Conservation (phyloP, 1,140 invertebrate species). For the Mamestra configurata region DNA sequence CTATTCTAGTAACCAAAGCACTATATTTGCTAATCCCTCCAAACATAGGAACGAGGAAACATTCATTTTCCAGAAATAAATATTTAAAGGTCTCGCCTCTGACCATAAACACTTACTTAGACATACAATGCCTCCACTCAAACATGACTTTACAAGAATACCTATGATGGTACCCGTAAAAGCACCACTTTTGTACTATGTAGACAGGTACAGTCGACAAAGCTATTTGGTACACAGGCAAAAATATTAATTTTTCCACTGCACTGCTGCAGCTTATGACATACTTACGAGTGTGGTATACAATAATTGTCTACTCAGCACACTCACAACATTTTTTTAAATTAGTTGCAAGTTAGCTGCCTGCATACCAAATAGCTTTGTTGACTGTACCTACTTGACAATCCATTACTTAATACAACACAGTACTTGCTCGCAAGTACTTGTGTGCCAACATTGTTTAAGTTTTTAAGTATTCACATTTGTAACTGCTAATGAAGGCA, state of each 20-base stretch:
- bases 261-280: no score
- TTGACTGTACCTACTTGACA: no score
- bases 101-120: background rate
- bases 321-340: no score
- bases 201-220: no score
- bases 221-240: no score
- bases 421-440: background rate
- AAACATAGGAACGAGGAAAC: background rate
- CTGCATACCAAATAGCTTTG: no score
- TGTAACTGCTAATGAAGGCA: background rate
- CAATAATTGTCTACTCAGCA: no score
- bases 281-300: no score
- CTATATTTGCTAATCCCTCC: background rate
- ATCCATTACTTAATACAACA: constrained; percentile 13
- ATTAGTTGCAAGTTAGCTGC: no score
- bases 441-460: background rate
- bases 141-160: no score
- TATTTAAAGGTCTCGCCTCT: background rate
- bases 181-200: background rate
- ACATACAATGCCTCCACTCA: background rate
- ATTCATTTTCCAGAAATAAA: background rate
- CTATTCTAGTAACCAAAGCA: no score
- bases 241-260: no score
- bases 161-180: background rate
- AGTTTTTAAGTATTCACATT: constrained; percentile 2